These are phyloP conservation scores for Alligator mississippiensis DNA, from an alignment of 2,113 vertebrate genomes.

Conservation along the genomic window DNA sequence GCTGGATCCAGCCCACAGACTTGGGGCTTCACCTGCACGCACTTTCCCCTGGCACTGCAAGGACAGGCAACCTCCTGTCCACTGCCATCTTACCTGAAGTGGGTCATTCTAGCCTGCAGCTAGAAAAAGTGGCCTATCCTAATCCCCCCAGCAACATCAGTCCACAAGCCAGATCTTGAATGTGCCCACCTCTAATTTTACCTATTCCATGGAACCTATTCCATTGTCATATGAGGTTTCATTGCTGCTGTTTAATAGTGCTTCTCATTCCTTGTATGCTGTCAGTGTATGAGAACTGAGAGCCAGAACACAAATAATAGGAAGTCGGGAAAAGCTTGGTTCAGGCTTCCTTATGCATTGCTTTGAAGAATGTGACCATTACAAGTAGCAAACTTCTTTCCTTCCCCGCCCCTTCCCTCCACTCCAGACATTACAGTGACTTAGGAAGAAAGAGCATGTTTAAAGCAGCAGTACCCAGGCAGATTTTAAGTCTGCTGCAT, in stretches of 20 bases:
- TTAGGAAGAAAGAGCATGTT: background rate
- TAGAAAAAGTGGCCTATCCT: too few species aligned
- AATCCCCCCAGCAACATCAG: too few species aligned
- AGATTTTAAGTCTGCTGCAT: accelerated
- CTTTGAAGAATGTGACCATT: background rate
- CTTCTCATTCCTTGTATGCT: background rate
- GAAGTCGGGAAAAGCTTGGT: background rate
- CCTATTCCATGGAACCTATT: too few species aligned
- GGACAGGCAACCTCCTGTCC: too few species aligned
- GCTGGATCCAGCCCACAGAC: too few species aligned
- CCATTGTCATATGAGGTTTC: background rate
- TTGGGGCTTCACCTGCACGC: too few species aligned
- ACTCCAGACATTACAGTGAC: background rate
- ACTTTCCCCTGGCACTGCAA: too few species aligned
- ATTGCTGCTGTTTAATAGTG: accelerated
- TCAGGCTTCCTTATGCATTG: background rate
- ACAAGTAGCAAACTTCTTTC: background rate
- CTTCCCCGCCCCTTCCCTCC: background rate
- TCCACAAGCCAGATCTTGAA: too few species aligned
- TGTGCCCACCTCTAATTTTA: accelerated
- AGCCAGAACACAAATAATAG: background rate
- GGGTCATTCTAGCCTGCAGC: too few species aligned
- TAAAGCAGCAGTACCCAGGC: background rate
- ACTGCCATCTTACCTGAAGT: too few species aligned
- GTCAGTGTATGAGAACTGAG: background rate